Base-by-base conservation (phyloP, 2,888 invertebrate genomes). In the Aspidiotus rigidus region DNA sequence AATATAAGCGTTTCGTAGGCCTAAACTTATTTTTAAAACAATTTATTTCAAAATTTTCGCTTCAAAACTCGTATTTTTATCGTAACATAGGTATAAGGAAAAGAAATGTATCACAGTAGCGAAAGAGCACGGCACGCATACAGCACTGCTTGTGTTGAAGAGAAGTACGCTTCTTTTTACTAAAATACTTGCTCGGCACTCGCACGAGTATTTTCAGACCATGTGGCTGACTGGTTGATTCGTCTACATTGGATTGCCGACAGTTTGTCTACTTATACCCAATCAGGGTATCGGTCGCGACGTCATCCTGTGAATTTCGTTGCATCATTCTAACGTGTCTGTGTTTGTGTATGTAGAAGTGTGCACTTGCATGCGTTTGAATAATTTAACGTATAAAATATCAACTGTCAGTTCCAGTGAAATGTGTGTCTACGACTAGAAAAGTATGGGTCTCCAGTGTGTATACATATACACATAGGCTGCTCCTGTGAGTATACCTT, bases 71-170 rank as follows among this genome's bases (percentile, higher is more conserved):
- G 28, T 28, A 28, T 28, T 28, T 28, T 28, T 28, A 28, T 28
- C 16, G 16, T 28, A 63, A 63, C 17, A 16, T 53, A 28, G 63
- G 55, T 40, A n/a, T n/a, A 62, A 5, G 53, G 41, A 64, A 41
- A 54, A 10, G 10, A 28, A 64, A 57, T 56, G 15, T 17, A 15
- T 54, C 56, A 57, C 57, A 41, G 17, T 16, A 44, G 5, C 28
- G 28, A 57, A 57, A 57, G 44, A 57, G 64, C 54, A 41, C 44
- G 16, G 62, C 62, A 53, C 41, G 64, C 28, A 64, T 64, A 64
- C 57, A 42, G 57, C 64, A 64, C 64, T 57, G 57, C 28, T 28
- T 57, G 44, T 57, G n/a, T 42, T 44, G 64, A 28, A 16, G 40
- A 41, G 57, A 64, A 57, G 16, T 64, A 57, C 42, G 49, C n/a